Percentiles rank a stretch among this genome's conserved stretches.
phyloP scores from a whole-genome alignment of 2,888 invertebrate species.

The Drosophila basisetae region DNA sequence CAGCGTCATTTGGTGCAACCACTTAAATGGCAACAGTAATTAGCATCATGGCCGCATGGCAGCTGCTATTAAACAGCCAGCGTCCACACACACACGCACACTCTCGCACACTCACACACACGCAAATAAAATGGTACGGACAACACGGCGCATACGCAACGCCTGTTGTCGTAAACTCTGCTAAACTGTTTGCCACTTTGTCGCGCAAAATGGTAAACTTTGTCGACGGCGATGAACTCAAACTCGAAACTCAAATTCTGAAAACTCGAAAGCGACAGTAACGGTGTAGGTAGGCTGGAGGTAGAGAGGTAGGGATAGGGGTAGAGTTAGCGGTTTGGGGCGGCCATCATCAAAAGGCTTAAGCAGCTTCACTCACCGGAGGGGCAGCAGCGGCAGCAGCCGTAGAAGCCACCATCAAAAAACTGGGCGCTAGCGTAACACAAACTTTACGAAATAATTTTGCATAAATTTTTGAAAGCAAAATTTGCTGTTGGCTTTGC shows the following conservation, averaged over 20 bases:
- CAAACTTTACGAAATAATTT: slow-evolving; percentile 82
- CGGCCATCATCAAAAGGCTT: slow-evolving; percentile 78
- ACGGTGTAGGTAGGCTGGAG: background rate
- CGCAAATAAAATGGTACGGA: slow-evolving; percentile 46
- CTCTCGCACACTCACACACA: slow-evolving; percentile 1
- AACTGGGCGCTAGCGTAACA: slow-evolving; percentile 64
- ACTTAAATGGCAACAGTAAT: slow-evolving; percentile 79
- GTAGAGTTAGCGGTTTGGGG: background rate
- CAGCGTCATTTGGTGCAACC: slow-evolving; percentile 75
- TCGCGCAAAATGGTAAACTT: slow-evolving; percentile 81
- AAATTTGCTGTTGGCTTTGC: slow-evolving; percentile 78
- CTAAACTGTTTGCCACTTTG: slow-evolving; percentile 81
- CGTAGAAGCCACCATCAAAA: slow-evolving; percentile 42
- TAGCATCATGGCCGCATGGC: slow-evolving; percentile 79
- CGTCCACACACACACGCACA: slow-evolving; percentile 25
- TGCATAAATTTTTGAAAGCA: slow-evolving; percentile 79
- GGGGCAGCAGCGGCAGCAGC: slow-evolving; percentile 16
- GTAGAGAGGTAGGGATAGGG: background rate
- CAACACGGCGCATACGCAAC: slow-evolving; percentile 74
- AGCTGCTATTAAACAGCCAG: slow-evolving; percentile 77
- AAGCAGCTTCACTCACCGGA: slow-evolving; percentile 62
- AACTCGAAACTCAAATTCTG: slow-evolving; percentile 59
- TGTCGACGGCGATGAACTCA: slow-evolving; percentile 75
- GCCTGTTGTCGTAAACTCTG: slow-evolving; percentile 80
- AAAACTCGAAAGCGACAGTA: slow-evolving; percentile 23